Base-by-base conservation (phyloP, 1,140 invertebrate genomes). In the Dendrolimus punctatus region DNA sequence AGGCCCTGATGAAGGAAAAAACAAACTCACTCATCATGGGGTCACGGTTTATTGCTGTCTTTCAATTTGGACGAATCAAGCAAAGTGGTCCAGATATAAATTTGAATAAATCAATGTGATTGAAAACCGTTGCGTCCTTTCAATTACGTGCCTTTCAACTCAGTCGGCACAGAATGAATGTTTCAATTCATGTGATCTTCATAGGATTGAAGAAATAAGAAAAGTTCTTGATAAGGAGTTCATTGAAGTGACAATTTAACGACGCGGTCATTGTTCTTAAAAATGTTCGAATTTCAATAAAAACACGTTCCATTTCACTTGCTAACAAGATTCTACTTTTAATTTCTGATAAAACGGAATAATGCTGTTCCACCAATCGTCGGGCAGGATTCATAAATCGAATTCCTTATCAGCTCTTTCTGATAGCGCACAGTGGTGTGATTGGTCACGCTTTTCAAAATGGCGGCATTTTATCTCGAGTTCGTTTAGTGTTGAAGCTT, bases 361-460 rank as follows among this genome's bases (percentile, higher is more conserved):
- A 51, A 54, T 57, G 52, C 53, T 55, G 48, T 64, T 58, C 68
- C 57, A 58, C 80, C 80, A 84, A 84, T 80, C 68, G 60, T 45
- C 44, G 57, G 40, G n/a, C 60, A 51, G 65, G 39, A 71, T 79
- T 77, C 58, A 67, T 68, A 80, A 77, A 78, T 78, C 62, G 76
- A 78, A 75, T 60, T 73, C 23, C 57, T 78, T 81, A 83, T 78
- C 80, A 80, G 54, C 58, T 55, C 53, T 42, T 57, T 39, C 58
- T 77, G 79, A 82, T 84, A 81, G 68, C 66, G 61, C 53, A 51
- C 58, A 49, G 68, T 62, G 53, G 49, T 65, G 62, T 64, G 59
- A 84, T 81, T 79, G 80, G 77, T 73, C 67, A 79, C 69, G 73
- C 49, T 71, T 80, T 75, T 70, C 73, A 79, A 80, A 67, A 75